A percentile compares a stretch with the other conserved stretches of the same genome.
phyloP scores from a whole-genome alignment of 2,797 vertebrate genomes.

The Pteronotus mesoamericanus region DNA sequence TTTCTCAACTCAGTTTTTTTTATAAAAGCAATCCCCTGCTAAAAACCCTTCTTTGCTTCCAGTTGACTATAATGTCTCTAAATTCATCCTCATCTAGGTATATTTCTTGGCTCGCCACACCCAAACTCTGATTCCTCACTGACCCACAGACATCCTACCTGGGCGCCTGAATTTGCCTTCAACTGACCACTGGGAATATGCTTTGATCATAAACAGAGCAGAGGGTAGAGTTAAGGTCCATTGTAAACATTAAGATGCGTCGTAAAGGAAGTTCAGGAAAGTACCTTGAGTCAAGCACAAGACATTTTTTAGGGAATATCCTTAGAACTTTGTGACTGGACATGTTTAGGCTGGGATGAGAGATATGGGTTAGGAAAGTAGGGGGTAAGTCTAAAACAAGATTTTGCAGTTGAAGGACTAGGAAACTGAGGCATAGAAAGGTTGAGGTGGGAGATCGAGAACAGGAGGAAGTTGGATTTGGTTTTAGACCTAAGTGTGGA shows the following conservation, averaged over 20 bases:
- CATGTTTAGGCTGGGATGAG: neutral
- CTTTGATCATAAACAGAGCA: neutral
- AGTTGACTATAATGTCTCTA: neutral
- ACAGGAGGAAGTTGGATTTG: neutral
- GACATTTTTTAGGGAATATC: neutral
- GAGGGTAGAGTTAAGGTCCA: neutral
- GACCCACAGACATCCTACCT: neutral
- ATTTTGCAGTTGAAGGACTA: neutral
- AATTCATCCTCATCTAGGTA: neutral
- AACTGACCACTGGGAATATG: neutral
- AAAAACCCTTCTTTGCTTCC: neutral
- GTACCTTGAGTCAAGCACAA: neutral
- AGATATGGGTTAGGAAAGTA: neutral
- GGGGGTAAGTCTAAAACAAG: neutral
- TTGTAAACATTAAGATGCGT: neutral
- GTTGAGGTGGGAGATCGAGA: no score
- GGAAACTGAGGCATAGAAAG: neutral
- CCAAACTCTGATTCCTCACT: neutral
- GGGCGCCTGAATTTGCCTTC: neutral
- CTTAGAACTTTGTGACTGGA: neutral
- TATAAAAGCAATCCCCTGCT: neutral
- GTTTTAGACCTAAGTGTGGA: neutral
- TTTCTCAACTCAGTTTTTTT: neutral
- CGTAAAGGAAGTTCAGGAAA: neutral
- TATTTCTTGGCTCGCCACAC: neutral